These are phyloP conservation scores for Fragum fragum DNA, from an alignment of 2,888 invertebrate genomes.

Conservation along the genomic window DNA sequence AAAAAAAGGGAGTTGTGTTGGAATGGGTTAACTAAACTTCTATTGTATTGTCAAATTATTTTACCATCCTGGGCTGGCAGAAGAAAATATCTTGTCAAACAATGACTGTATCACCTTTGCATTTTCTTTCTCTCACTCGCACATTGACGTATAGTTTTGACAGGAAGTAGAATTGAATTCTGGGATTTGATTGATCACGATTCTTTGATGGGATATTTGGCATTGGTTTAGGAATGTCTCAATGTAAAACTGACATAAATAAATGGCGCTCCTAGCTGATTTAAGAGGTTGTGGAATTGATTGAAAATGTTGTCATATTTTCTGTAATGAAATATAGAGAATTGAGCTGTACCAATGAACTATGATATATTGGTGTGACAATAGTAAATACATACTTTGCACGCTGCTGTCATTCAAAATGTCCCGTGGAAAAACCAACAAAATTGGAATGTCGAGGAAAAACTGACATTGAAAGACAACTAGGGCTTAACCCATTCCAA, in stretches of 20 bases:
- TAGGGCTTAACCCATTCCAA: neutral
- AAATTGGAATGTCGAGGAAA: neutral
- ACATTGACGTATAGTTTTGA: conserved; percentile 54
- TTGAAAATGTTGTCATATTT: conserved; percentile 13
- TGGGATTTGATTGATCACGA: conserved; percentile 41
- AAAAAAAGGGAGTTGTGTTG: too few species aligned
- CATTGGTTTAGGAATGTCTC: conserved; percentile 11
- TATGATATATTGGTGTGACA: conserved; percentile 26
- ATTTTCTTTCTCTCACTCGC: conserved; percentile 8
- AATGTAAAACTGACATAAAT: conserved; percentile 15
- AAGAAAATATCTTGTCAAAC: conserved; percentile 36
- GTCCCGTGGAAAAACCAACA: neutral
- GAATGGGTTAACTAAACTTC: too few species aligned
- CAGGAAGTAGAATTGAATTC: conserved; percentile 53
- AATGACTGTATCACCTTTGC: conserved; percentile 21
- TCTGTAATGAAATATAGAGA: conserved; percentile 17
- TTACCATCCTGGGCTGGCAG: neutral
- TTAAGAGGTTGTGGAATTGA: conserved; percentile 1
- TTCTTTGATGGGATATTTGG: conserved; percentile 29
- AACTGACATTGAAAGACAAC: neutral
- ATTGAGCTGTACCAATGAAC: conserved; percentile 15
- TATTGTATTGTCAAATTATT: neutral
- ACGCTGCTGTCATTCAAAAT: conserved; percentile 12
- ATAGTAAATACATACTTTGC: conserved; percentile 20
- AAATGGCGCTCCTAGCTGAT: neutral